Percentiles rank a stretch among this genome's conserved stretches.
Evolutionary conservation across 2,888 invertebrate genomes (phyloP).

Genomic region (Eupithecia subfuscata): DNA sequence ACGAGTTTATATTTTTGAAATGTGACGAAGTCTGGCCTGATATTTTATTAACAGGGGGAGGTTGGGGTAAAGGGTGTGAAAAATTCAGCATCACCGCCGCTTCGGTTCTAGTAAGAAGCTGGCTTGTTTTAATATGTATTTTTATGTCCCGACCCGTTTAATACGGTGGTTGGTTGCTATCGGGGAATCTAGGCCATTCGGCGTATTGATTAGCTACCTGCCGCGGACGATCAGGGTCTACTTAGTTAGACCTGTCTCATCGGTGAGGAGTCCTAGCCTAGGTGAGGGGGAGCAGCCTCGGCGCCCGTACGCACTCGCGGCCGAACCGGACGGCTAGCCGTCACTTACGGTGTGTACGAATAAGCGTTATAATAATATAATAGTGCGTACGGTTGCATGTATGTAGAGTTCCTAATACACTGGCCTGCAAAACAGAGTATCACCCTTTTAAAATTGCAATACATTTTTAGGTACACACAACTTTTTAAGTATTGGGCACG

Average conservation of each 20-base stretch:
- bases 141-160: constrained; percentile 56
- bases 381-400: too few species aligned
- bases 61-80: constrained; percentile 62
- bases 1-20: constrained; percentile 56
- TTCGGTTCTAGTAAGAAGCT: constrained; percentile 58
- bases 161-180: constrained; percentile 47
- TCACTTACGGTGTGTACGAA: neutral
- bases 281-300: neutral
- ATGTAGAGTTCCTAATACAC: too few species aligned
- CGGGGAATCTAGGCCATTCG: constrained; percentile 18
- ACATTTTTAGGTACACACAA: too few species aligned
- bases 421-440: too few species aligned
- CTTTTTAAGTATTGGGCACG: too few species aligned
- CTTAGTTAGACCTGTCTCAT: neutral
- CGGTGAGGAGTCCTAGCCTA: neutral
- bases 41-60: constrained; percentile 73
- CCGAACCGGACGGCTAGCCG: neutral
- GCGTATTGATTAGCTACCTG: constrained; percentile 1
- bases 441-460: too few species aligned
- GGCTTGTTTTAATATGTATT: constrained; percentile 65
- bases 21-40: constrained; percentile 74
- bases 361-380: too few species aligned
- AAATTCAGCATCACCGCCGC: constrained; percentile 65
- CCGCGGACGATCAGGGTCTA: neutral
- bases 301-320: neutral